Evolutionary conservation across 2,888 invertebrate species (phyloP), one percentile per base, ranked within the genome.

Genomic region (Microdon myrmicae): DNA sequence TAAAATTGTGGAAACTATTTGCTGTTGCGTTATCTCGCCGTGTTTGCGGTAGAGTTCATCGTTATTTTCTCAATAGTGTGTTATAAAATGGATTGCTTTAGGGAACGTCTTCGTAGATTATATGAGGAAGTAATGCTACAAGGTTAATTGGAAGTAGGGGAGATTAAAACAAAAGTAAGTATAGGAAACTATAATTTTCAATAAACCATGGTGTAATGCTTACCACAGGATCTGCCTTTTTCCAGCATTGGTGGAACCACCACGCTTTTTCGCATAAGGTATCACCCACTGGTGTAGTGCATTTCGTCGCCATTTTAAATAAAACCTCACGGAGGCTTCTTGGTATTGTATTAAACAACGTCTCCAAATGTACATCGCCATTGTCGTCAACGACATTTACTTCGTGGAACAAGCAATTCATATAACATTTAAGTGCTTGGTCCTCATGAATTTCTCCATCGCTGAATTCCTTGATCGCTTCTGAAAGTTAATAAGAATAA

Each of bases 181-280:
- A n/a, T n/a, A n/a, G n/a, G n/a, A n/a, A n/a, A n/a, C n/a, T n/a
- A n/a, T n/a, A n/a, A n/a, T n/a, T n/a, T n/a, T n/a, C n/a, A n/a
- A n/a, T n/a, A n/a, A n/a, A 26, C 14, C 17, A 32, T 35, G 7
- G 22, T 25, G 44, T 20, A 45, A 14, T 39, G 53, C 56, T 68
- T 68, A 74, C 74, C 67, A 70, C 71, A 8, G 74, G 73, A 69
- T 75, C 75, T 23, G 71, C 68, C 55, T 61, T 32, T 35, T 75
- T 74, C 70, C 73, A 74, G 41, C 75, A 75, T 35, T 70, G 71
- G 67, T 75, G 70, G 59, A 73, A 68, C 67, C 73, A 73, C 70
- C 72, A 75, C 10, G 75, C 75, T 31, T 71, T 64, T 14, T 74
- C 75, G 47, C 74, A 75, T 13, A 70, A 61, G 3, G 69, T 72